Evolutionary conservation across 2,797 vertebrate genomes (phyloP).

Genomic region (Remorina albescens): DNA sequence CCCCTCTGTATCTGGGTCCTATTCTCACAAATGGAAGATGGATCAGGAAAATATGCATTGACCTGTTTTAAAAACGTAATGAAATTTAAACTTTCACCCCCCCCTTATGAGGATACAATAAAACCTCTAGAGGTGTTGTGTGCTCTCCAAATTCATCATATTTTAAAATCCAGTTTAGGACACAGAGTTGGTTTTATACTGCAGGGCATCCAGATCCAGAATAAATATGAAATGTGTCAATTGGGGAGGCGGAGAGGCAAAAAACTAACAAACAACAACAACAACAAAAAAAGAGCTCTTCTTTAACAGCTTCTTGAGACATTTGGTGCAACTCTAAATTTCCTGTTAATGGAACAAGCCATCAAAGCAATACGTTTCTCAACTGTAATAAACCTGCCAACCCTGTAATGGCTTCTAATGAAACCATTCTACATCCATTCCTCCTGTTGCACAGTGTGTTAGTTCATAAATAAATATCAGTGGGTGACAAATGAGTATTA

Average conservation of each 20-base stretch:
- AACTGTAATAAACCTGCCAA: not conserved
- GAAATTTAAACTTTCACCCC: not conserved
- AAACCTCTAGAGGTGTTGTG: not conserved
- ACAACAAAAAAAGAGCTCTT: not conserved
- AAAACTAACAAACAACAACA: not conserved
- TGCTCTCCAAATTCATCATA: not conserved
- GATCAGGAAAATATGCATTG: no score
- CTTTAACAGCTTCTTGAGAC: not conserved
- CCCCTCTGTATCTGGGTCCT: no score
- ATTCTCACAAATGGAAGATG: no score
- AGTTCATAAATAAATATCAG: not conserved
- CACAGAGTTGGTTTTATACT: no score
- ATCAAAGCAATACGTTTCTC: not conserved
- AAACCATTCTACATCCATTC: not conserved
- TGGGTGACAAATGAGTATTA: no score
- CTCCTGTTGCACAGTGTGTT: not conserved
- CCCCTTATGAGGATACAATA: not conserved
- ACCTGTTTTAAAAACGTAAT: not conserved
- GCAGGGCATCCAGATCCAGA: no score
- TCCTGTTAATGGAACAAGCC: not conserved
- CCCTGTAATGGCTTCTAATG: no score
- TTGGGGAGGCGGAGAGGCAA: not conserved
- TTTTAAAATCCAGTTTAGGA: no score
- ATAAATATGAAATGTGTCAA: not conserved
- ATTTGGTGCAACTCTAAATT: not conserved